Evolutionary conservation across 2,888 invertebrate species (phyloP), one percentile per base, ranked within the genome.

Genomic region (Lithophane leautieri): DNA sequence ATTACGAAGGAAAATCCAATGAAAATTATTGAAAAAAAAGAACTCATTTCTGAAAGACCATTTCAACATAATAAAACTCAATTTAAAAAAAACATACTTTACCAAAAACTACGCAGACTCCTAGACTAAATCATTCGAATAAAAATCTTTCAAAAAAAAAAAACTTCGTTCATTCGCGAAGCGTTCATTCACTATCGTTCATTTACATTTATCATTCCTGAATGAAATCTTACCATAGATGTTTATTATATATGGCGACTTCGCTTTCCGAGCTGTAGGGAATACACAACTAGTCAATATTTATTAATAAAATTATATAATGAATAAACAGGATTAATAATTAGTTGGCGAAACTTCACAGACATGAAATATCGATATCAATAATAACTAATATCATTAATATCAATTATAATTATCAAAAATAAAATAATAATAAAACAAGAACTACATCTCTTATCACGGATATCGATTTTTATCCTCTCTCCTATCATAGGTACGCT

Each of bases 141-240:
- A 70, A 40, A 25, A 40, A 34, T 69, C 9, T 28, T 28, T 28
- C 14, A 34, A 58, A 65, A 61, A 61, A 34, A 66, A 66, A 61
- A 61, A 74, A 69, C n/a, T 65, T 40, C 40, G 34, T 73, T 76
- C 81, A 86, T 78, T 86, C 79, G 19, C 58, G 61, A 79, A 73
- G 79, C 85, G 52, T 69, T 78, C 78, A 76, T 79, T 79, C 79
- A 70, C 16, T 70, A 82, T 62, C 77, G 76, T 75, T 86, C 77
- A 62, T 42, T 69, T 52, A 73, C 40, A 84, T 28, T 62, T 60
- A 77, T 66, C 81, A 87, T 82, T 84, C 82, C 78, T 78, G 72
- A 78, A 76, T 70, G 70, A 56, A 73, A 54, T 87, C 96, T 96
- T 95, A 96, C 96, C 96, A 88, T 94, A 95, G 6, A 96, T 84